Conservation (phyloP, 2,113 vertebrate genomes). For the Corythaixoides concolor region DNA sequence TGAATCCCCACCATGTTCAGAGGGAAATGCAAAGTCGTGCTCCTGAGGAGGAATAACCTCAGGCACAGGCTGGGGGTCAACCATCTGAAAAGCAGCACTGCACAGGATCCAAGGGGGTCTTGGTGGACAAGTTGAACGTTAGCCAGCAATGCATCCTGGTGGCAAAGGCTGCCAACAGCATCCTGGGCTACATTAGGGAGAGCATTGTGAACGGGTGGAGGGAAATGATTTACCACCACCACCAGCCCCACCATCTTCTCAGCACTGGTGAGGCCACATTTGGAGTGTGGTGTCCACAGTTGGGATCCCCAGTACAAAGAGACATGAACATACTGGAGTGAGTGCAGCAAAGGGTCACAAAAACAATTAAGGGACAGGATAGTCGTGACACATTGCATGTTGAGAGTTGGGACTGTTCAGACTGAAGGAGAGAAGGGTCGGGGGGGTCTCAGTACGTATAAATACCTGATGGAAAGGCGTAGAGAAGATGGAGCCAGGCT, state of each 20-base stretch:
- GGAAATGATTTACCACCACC: background rate
- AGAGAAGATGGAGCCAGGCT: background rate
- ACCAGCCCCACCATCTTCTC: background rate
- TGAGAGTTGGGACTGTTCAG: background rate
- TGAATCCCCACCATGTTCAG: background rate
- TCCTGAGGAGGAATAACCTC: background rate
- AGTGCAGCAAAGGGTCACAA: background rate
- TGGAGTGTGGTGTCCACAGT: background rate
- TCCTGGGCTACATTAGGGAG: background rate
- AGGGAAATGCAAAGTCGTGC: background rate
- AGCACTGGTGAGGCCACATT: background rate
- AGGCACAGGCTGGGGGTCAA: background rate
- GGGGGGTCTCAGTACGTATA: background rate
- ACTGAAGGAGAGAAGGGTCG: background rate
- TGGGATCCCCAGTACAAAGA: background rate
- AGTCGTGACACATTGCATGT: accelerated
- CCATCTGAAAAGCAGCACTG: background rate
- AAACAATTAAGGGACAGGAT: accelerated
- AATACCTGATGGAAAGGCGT: background rate
- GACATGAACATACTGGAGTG: background rate
- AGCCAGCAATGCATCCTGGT: background rate
- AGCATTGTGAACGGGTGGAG: accelerated
- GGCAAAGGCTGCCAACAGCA: background rate
- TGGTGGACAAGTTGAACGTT: accelerated
- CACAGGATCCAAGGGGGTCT: too few relatives aligned